phyloP scores from a whole-genome alignment of 2,888 invertebrate genomes.

The Lumbricus terrestris region DNA sequence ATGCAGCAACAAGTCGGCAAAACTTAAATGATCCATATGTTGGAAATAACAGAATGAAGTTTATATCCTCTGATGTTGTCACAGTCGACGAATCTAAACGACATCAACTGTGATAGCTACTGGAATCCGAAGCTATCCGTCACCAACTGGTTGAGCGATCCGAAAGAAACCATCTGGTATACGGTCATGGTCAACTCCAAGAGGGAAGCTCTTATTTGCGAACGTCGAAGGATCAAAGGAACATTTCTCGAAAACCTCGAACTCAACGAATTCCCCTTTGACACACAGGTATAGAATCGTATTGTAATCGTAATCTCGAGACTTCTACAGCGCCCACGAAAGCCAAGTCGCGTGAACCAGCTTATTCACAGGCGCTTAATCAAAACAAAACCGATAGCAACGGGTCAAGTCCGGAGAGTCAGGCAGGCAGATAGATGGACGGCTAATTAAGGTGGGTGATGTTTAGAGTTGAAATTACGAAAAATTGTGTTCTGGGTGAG shows the following conservation, averaged over 20 bases:
- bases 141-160: constrained; percentile 53
- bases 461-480: too few species aligned
- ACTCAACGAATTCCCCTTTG: constrained; percentile 56
- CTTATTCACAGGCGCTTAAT: too few species aligned
- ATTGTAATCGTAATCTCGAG: too few species aligned
- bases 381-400: too few species aligned
- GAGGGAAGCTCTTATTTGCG: constrained; percentile 46
- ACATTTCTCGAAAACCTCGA: constrained; percentile 55
- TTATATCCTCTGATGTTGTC: neutral
- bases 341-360: too few species aligned
- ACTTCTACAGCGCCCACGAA: too few species aligned
- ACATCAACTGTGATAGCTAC: constrained; percentile 44
- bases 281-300: constrained; percentile 54
- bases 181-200: constrained; percentile 6
- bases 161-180: constrained; percentile 41
- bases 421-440: too few species aligned
- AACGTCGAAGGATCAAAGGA: constrained; percentile 47
- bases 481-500: too few species aligned
- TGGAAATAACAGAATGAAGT: neutral
- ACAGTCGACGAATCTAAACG: neutral
- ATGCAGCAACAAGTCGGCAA: too few species aligned
- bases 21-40: neutral
- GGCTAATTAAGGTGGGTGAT: too few species aligned
- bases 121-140: constrained; percentile 56
- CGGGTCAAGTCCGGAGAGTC: too few species aligned